Evolutionary conservation across 2,888 invertebrate species (phyloP), one percentile per base, ranked within the genome.

Genomic region (Eurois occulta): DNA sequence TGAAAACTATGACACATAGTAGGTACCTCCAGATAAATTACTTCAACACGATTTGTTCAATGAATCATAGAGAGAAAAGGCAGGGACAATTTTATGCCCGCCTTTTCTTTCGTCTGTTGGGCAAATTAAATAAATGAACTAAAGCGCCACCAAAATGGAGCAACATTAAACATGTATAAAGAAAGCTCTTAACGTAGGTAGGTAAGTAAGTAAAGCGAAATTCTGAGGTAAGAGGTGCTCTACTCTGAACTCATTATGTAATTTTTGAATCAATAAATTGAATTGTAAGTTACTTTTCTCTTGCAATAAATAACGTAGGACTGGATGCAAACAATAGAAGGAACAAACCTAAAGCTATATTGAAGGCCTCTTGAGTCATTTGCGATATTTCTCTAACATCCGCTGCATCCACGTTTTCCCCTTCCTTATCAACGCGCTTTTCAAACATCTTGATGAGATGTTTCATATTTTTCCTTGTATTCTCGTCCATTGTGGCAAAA

Each of bases 371-470:
- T 78, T 84, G 84, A 72, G 89, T 87, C 76, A 87, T 87, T 83
- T 76, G 67, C 67, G 81, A 70, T 76, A 85, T 80, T 72, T 87
- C 87, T 21, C 80, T 87, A 87, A 90, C 88, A 86, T 92, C 92
- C 85, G 89, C 88, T 32, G 86, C 89, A 78, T 93, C 91, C 35
- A 86, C 88, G 77, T 93, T 91, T 67, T 90, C 92, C 65, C 91
- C 92, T 21, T 78, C 77, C 38, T 81, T 73, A 83, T 91, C 93
- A 46, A 84, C 86, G 52, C 92, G 91, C n/a, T 91, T 86, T 89
- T 96, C 96, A 78, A 96, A 96, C 92, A 96, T 93, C 83, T 95
- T 90, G 87, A 96, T 96, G 52, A 96, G 92, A 87, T 93, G 89
- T 69, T 92, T 92, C 93, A 95, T 94, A 80, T 95, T 94, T 72